A percentile compares a stretch with the other conserved stretches of the same genome.
phyloP scores from a whole-genome alignment of 2,888 invertebrate genomes.

The Empis stercorea region DNA sequence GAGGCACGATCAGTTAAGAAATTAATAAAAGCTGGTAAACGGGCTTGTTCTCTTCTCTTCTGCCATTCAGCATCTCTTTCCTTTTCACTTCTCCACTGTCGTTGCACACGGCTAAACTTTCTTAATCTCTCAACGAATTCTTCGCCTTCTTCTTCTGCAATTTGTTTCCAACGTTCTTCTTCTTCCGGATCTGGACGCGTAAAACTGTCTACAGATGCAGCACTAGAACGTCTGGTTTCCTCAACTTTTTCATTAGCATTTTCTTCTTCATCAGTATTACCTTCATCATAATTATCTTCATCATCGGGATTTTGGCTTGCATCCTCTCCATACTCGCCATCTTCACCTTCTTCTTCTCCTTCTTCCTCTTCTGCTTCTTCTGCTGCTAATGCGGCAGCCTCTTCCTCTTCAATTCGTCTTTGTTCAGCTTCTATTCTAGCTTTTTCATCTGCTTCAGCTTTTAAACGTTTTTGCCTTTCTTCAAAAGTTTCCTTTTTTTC shows the following conservation, averaged over 20 bases:
- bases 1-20: conserved; percentile 63
- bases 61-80: conserved; percentile 35
- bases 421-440: conserved; percentile 18
- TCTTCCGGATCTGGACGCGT: conserved; percentile 29
- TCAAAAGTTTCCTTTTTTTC: conserved; percentile 30
- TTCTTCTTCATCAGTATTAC: conserved; percentile 10
- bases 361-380: conserved; percentile 19
- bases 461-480: conserved; percentile 29
- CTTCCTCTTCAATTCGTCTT: conserved; percentile 26
- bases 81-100: conserved; percentile 24
- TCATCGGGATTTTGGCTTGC: conserved; percentile 19
- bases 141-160: conserved; percentile 31
- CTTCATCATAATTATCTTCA: conserved; percentile 18
- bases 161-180: conserved; percentile 31
- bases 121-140: conserved; percentile 32
- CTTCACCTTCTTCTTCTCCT: conserved; percentile 20
- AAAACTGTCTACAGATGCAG: conserved; percentile 28
- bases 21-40: conserved; percentile 31
- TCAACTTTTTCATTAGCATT: conserved; percentile 18
- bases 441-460: conserved; percentile 25
- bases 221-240: conserved; percentile 27
- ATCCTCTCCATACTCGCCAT: conserved; percentile 12
- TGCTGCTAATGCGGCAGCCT: conserved; percentile 22
- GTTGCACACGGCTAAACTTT: conserved; percentile 28
- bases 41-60: conserved; percentile 30